phyloP scores from a whole-genome alignment of 2,797 vertebrate genomes.

The Gymnothorax javanicus region DNA sequence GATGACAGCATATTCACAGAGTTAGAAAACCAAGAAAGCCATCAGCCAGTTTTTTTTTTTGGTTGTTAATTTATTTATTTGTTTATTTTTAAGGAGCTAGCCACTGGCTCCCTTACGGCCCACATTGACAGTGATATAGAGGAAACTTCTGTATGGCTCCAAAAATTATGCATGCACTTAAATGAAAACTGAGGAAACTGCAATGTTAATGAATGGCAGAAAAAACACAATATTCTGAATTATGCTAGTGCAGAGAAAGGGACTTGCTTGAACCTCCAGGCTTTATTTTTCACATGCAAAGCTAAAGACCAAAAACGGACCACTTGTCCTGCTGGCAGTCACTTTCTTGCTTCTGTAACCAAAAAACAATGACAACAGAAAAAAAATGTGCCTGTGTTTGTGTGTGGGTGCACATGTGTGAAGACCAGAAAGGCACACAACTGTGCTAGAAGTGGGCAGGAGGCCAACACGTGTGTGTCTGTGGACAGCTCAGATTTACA shows the following conservation, averaged over 20 bases:
- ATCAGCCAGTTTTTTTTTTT: slow-evolving; percentile 34
- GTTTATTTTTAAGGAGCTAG: background rate
- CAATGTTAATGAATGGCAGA: slow-evolving; percentile 38
- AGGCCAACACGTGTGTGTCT: slow-evolving; percentile 2
- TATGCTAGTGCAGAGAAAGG: slow-evolving; percentile 2
- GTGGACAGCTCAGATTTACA: background rate
- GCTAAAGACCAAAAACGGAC: slow-evolving; percentile 33
- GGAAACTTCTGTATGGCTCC: background rate
- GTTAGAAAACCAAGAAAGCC: slow-evolving; percentile 48
- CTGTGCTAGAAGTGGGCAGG: slow-evolving; percentile 18
- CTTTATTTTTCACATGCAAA: slow-evolving; percentile 19
- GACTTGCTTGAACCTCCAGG: slow-evolving; percentile 14
- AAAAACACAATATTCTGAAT: slow-evolving; percentile 20
- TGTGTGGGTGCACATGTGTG: background rate
- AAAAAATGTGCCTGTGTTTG: slow-evolving; percentile 21
- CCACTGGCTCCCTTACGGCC: background rate
- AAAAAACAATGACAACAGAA: background rate
- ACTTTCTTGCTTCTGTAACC: slow-evolving; percentile 34
- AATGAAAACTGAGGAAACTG: slow-evolving; percentile 16
- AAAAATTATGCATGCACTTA: slow-evolving; percentile 19
- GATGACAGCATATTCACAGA: slow-evolving; percentile 36
- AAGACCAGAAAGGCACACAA: slow-evolving; percentile 34
- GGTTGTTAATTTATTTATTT: no score
- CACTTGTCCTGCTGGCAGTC: slow-evolving; percentile 29
- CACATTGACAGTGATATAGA: slow-evolving; percentile 25